phyloP scores from a whole-genome alignment of 2,113 vertebrate genomes.

The Pyrgilauda ruficollis region DNA sequence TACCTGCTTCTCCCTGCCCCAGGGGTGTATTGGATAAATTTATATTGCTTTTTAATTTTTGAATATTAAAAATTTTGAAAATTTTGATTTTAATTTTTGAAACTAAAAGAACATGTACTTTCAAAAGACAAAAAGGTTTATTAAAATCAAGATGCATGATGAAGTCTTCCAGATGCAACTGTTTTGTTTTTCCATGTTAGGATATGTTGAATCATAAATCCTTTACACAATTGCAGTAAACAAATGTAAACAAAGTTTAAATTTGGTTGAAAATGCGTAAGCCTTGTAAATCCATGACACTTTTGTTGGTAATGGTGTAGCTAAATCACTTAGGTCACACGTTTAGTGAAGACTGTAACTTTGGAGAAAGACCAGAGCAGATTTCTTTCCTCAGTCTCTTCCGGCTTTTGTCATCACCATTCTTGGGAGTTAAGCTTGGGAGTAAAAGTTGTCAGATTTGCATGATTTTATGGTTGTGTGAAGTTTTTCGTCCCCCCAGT shows the following conservation, averaged over 20 bases:
- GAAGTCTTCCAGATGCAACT: neutral
- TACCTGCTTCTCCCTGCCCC: neutral
- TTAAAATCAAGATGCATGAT: neutral
- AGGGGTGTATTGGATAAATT: neutral
- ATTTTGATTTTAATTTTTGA: neutral
- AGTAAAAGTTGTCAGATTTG: neutral
- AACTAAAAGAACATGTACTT: neutral
- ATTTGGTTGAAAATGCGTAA: neutral
- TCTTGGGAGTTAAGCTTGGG: neutral
- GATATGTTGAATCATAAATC: neutral
- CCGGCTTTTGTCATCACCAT: neutral
- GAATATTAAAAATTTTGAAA: too few species aligned
- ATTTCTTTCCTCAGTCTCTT: neutral
- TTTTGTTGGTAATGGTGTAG: neutral
- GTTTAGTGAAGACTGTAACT: neutral
- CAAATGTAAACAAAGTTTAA: neutral
- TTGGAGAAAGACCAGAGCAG: neutral
- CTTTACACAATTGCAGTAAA: neutral
- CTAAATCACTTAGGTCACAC: neutral
- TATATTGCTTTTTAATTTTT: neutral
- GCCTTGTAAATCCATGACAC: neutral
- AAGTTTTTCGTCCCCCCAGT: neutral
- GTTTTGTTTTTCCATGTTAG: neutral
- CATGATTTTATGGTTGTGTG: neutral
- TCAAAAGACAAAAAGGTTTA: neutral